Conservation (phyloP, 2,113 vertebrate genomes). For the Dipodomys ordii region DNA sequence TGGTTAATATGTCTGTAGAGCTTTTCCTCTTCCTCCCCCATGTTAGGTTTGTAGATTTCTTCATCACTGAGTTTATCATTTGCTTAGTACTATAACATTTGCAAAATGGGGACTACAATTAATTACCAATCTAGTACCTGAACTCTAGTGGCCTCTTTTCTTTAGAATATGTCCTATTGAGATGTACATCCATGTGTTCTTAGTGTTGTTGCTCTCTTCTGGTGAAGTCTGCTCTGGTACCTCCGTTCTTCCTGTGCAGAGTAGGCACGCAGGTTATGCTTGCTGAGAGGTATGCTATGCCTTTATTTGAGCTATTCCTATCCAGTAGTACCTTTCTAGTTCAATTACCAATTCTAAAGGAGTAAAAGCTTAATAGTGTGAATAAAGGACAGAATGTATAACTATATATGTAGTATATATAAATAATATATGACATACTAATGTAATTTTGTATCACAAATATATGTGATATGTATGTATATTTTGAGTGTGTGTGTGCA, state of each 20-base stretch:
- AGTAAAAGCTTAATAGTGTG: background rate
- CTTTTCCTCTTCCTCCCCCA: background rate
- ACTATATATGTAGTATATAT: background rate
- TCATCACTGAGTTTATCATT: background rate
- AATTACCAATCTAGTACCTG: background rate
- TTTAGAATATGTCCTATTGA: background rate
- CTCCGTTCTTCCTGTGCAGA: background rate
- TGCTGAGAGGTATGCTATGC: background rate
- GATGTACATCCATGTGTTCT: background rate
- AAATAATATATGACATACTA: background rate
- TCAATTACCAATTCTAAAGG: slow-evolving; percentile 2
- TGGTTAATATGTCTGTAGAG: background rate
- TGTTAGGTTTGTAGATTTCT: background rate
- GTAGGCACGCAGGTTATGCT: background rate
- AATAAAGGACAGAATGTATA: background rate
- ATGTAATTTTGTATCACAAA: background rate
- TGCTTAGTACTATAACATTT: background rate
- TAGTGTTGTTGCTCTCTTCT: background rate
- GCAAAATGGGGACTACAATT: background rate
- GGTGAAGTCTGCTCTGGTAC: background rate
- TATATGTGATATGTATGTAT: too few species aligned
- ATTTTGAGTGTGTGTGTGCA: too few species aligned
- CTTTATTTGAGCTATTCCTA: background rate
- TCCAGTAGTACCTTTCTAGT: background rate
- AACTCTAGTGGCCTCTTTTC: background rate